Conservation (phyloP, 2,888 invertebrate species). For the Onthophagus sagittarius region DNA sequence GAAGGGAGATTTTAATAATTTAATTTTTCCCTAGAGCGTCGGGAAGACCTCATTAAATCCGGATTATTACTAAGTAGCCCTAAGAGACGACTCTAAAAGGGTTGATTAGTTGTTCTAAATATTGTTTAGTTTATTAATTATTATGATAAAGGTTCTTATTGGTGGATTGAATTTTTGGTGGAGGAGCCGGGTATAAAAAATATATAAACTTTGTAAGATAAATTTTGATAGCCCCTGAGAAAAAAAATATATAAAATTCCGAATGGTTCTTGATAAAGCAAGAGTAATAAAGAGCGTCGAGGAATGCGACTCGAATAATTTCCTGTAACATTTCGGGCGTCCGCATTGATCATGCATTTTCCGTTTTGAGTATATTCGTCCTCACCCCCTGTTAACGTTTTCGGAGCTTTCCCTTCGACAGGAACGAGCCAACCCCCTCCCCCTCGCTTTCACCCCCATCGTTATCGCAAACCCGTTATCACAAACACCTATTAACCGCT, state of each 20-base stretch:
- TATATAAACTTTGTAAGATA: not conserved
- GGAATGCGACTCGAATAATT: conserved; percentile 37
- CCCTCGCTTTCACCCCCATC: conserved; percentile 10
- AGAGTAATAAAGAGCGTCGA: conserved; percentile 7
- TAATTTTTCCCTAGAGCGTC: conserved; percentile 8
- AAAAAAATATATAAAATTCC: not conserved
- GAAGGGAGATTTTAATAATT: conserved; percentile 35
- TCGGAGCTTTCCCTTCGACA: conserved; percentile 8
- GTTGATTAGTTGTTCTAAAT: not conserved
- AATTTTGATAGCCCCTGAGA: not conserved
- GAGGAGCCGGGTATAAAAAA: not conserved
- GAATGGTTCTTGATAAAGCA: conserved; percentile 8
- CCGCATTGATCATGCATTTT: conserved; percentile 50
- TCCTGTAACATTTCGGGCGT: conserved; percentile 42
- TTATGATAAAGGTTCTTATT: not conserved
- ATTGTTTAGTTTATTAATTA: not conserved
- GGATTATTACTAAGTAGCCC: conserved; percentile 5
- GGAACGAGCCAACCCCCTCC: not conserved
- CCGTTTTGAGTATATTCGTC: conserved; percentile 51
- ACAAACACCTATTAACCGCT: conserved; percentile 46
- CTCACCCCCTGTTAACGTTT: conserved; percentile 36
- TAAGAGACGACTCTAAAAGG: not conserved
- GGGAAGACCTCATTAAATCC: conserved; percentile 4
- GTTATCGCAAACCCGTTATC: conserved; percentile 49
- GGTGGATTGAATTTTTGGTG: not conserved